Conservation (phyloP, 2,888 invertebrate species). For the Caenorhabditis sp. region DNA sequence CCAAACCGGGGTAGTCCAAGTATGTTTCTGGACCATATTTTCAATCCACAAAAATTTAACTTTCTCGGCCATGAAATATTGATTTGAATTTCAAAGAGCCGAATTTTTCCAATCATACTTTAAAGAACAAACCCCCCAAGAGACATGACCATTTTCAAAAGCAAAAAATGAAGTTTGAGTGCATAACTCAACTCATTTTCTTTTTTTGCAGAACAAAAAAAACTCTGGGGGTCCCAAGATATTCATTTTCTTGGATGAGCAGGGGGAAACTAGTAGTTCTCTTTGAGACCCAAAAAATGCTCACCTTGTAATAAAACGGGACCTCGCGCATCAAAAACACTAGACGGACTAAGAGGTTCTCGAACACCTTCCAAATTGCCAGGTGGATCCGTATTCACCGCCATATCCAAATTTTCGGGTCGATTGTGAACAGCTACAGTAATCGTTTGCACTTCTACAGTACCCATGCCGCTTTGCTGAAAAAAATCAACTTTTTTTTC, state of each 20-base stretch:
- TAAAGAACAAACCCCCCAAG: no score
- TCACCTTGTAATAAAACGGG: constrained; percentile 18
- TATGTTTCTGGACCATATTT: no score
- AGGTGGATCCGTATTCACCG: not conserved
- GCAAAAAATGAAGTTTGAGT: not conserved
- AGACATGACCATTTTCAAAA: no score
- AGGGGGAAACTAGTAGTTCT: no score
- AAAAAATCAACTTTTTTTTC: not conserved
- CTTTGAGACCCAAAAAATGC: not conserved
- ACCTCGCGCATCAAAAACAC: constrained; percentile 37
- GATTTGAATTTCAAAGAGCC: no score
- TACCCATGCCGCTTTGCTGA: constrained; percentile 36
- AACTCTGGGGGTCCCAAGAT: not conserved
- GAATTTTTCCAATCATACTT: no score
- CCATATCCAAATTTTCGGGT: not conserved
- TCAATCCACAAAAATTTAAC: no score
- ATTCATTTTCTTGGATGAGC: no score
- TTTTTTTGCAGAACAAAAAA: no score
- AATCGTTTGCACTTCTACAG: constrained; percentile 43
- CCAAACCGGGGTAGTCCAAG: no score
- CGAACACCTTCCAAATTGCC: not conserved
- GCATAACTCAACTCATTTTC: not conserved
- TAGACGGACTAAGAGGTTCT: constrained; percentile 36
- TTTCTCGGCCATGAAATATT: no score
- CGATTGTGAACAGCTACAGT: constrained; percentile 37